Evolutionary conservation across 2,797 vertebrate species (phyloP).

Genomic region (Sternotherus odoratus): DNA sequence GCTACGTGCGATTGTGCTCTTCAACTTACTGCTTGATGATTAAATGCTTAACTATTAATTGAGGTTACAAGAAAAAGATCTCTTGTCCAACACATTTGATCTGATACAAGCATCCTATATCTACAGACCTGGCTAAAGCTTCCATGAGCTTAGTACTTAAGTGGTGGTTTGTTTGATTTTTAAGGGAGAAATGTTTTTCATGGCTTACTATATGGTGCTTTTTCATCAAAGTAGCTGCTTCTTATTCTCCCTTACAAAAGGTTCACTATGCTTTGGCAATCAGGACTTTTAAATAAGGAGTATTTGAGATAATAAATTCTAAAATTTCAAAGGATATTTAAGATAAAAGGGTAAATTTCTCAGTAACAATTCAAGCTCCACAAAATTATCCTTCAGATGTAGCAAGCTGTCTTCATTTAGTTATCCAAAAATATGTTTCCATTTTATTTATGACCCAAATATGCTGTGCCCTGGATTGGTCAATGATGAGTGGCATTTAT

Average conservation of each 20-base stretch:
- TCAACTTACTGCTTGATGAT: neutral
- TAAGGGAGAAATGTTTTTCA: constrained; percentile 8
- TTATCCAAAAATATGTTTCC: neutral
- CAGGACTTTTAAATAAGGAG: neutral
- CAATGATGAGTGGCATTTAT: neutral
- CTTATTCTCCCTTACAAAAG: neutral
- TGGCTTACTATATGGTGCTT: neutral
- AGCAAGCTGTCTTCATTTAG: neutral
- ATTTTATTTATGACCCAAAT: neutral
- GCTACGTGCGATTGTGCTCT: neutral
- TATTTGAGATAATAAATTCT: neutral
- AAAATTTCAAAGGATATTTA: neutral
- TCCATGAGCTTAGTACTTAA: neutral
- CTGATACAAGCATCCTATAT: neutral
- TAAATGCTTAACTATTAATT: neutral
- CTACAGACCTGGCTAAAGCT: neutral
- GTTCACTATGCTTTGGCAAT: neutral
- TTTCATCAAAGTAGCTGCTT: neutral
- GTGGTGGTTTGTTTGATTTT: neutral
- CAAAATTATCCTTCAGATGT: neutral
- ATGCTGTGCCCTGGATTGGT: neutral
- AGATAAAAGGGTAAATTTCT: neutral
- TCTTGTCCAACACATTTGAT: neutral
- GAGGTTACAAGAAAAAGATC: neutral
- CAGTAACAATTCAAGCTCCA: neutral